A percentile compares a stretch with the other conserved stretches of the same genome.
These are phyloP conservation scores for Stichodactyla helianthus DNA, from an alignment of 64 coral and sea anemone species.

Conservation along the genomic window DNA sequence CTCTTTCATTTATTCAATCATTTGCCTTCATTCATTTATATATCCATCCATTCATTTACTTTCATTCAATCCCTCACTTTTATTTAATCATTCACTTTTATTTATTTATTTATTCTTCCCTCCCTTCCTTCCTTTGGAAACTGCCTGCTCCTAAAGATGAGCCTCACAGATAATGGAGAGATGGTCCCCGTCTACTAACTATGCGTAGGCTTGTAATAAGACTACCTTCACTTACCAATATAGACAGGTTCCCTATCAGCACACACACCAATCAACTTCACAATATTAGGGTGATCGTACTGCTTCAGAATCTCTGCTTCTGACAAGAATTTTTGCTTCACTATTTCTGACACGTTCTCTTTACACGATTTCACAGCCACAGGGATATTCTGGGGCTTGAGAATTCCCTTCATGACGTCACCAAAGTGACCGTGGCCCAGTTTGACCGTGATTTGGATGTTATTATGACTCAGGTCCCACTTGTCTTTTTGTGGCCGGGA, in stretches of 20 bases:
- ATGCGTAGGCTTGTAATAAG: too few species aligned
- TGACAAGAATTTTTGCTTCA: conserved; percentile 85
- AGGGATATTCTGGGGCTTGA: conserved; percentile 35
- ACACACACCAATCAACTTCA: conserved; percentile 89
- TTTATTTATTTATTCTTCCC: too few species aligned
- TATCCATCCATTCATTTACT: too few species aligned
- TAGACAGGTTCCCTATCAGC: conserved; percentile 89
- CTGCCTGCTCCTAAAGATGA: too few species aligned
- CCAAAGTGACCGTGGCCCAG: conserved; percentile 95
- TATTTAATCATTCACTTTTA: too few species aligned
- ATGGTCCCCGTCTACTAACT: too few species aligned
- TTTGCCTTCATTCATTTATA: too few species aligned
- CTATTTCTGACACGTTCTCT: conserved; percentile 55
- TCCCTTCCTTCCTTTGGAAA: too few species aligned
- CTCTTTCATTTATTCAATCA: too few species aligned
- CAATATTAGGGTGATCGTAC: conserved; percentile 98
- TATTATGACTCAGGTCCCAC: conserved; percentile 71
- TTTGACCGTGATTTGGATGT: conserved; percentile 40
- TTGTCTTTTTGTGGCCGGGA: conserved; percentile 42
- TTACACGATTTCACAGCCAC: conserved; percentile 91
- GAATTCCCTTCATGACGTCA: conserved; percentile 84
- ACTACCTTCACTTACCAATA: conserved; percentile 54
- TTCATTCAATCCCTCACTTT: too few species aligned
- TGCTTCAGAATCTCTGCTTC: conserved; percentile 97
- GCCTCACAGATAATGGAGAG: too few species aligned